Base-by-base conservation (phyloP, 1,140 invertebrate species). In the Himalopsyche phryganea region DNA sequence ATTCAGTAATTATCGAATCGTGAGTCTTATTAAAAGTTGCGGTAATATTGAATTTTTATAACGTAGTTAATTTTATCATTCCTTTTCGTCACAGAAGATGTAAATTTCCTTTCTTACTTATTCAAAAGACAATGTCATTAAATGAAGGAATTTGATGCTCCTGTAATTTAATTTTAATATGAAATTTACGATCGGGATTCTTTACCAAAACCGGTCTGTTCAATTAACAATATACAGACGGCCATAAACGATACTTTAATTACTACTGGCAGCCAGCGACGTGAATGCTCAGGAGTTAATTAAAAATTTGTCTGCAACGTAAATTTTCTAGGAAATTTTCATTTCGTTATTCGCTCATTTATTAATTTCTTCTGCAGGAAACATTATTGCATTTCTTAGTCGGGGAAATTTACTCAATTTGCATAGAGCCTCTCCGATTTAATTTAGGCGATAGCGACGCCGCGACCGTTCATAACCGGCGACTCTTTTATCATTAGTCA, bases 361-460 rank as follows among this genome's bases (percentile, higher is more conserved):
- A 45, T 28, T 14, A 53, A 45, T 53, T 33, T 40, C 41, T 53
- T 18, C 17, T 23, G 19, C 15, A 28, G 50, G 41, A 53, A 23
- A 44, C 23, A 35, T 53, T 53, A 45, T 45, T 53, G 50, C 50
- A 51, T 45, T 42, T 45, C 41, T 49, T 40, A 11, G 42, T 28
- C 20, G 6, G 15, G 14, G 42, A 32, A 35, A 36, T 50, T 35
- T 38, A 17, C 32, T 20, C 15, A 4, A 54, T 54, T 46, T 54
- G 52, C 52, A 54, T 54, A 35, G 40, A 46, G 32, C 42, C 44
- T 49, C 13, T 28, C 19, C 1, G 54, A 48, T 48, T 56, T 56
- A 56, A 56, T 56, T 51, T 48, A 38, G 13, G 14, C 32, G 32
- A 14, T 17, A 50, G 20, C 46, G 15, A 23, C 13, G 18, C 14